phyloP scores from a whole-genome alignment of 2,888 invertebrate species.

The Teleiodes luculella region DNA sequence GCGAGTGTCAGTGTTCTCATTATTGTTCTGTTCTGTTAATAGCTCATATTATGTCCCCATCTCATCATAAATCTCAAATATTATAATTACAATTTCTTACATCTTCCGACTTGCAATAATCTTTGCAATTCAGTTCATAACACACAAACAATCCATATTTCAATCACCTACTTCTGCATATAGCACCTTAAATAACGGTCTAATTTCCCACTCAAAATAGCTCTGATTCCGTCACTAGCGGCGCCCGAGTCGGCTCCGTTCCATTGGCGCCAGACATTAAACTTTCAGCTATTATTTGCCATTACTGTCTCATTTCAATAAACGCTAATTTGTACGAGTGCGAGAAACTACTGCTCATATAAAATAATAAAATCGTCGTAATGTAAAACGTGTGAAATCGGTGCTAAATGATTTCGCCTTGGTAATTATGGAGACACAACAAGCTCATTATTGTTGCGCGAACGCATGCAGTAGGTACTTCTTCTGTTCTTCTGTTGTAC shows the following conservation, averaged over 20 bases:
- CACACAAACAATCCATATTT: too few species aligned
- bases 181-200: too few species aligned
- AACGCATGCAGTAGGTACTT: background rate
- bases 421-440: background rate
- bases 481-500: background rate
- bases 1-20: too few species aligned
- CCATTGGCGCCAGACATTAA: conserved; percentile 39
- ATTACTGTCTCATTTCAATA: conserved; percentile 53
- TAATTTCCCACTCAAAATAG: conserved; percentile 3
- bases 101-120: too few species aligned
- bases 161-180: too few species aligned
- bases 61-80: too few species aligned
- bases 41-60: too few species aligned
- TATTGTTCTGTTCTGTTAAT: too few species aligned
- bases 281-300: conserved; percentile 41
- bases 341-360: background rate
- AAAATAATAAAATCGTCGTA: background rate
- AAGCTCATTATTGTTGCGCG: background rate
- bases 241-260: conserved; percentile 11
- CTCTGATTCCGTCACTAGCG: conserved; percentile 1
- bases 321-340: conserved; percentile 37
- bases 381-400: background rate
- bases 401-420: background rate
- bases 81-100: too few species aligned
- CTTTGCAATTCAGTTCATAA: too few species aligned